phyloP scores from a whole-genome alignment of 2,888 invertebrate genomes.

The Leptopilina syphax region DNA sequence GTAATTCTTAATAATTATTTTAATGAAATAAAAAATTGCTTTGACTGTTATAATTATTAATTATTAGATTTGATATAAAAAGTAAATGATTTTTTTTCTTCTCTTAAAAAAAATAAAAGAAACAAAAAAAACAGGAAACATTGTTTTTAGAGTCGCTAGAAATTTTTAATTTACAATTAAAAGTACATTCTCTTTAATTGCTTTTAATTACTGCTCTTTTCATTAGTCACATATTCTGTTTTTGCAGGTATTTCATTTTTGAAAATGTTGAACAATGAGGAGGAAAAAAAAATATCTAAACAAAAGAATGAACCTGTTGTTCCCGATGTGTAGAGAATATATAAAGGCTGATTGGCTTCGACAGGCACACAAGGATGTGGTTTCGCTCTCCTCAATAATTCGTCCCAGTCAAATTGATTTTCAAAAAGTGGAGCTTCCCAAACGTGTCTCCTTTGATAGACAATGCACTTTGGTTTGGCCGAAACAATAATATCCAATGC shows the following conservation, averaged over 20 bases:
- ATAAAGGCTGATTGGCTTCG: constrained; percentile 92
- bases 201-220: constrained; percentile 12
- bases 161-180: constrained; percentile 4
- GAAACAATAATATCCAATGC: constrained; percentile 85
- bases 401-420: constrained; percentile 88
- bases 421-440: constrained; percentile 81
- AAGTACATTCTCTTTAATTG: constrained; percentile 13
- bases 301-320: constrained; percentile 80
- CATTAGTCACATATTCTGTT: constrained; percentile 6
- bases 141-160: neutral
- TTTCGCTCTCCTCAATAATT: constrained; percentile 81
- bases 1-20: too few species aligned
- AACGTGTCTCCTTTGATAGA: constrained; percentile 87
- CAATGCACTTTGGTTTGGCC: constrained; percentile 88
- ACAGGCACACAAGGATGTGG: constrained; percentile 90
- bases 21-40: neutral
- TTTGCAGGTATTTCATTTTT: constrained; percentile 6
- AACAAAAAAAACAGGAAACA: too few species aligned
- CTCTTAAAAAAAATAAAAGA: too few species aligned
- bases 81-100: too few species aligned
- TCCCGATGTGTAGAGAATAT: constrained; percentile 95
- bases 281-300: neutral
- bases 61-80: too few species aligned
- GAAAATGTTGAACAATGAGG: neutral
- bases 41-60: neutral